Percentiles rank a stretch among this genome's conserved stretches.
Evolutionary conservation across 2,797 vertebrate species (phyloP).

Genomic region (Chiloscyllium punctatum): DNA sequence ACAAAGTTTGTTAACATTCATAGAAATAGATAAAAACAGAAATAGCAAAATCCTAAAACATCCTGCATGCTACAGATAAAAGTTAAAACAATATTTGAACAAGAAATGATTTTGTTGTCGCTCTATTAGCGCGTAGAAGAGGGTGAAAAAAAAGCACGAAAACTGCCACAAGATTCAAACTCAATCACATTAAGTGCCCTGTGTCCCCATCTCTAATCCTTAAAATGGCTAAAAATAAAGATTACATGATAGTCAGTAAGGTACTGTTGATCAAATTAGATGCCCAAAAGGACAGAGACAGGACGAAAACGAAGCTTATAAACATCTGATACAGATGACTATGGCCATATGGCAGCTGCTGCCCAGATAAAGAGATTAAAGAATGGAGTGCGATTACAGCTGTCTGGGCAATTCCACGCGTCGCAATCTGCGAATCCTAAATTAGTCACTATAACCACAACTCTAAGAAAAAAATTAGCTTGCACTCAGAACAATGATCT

Average conservation of each 20-base stretch:
- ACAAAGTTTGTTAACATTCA: conserved; percentile 47
- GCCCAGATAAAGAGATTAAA: conserved; percentile 99
- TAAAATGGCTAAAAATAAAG: conserved; percentile 99
- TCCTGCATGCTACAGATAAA: conserved; percentile 15
- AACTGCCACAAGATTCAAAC: conserved; percentile 48
- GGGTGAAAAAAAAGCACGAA: not conserved
- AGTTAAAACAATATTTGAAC: not conserved
- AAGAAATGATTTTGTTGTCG: not conserved
- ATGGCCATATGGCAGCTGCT: conserved; percentile 99
- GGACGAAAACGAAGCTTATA: conserved; percentile 98
- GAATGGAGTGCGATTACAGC: conserved; percentile 99
- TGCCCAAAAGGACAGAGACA: conserved; percentile 81
- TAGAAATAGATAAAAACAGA: not conserved
- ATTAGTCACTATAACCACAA: conserved; percentile 86
- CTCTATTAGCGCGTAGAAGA: too few species aligned
- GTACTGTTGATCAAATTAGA: conserved; percentile 91
- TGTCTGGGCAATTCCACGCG: conserved; percentile 99
- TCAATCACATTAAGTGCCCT: conserved; percentile 99
- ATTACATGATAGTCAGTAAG: conserved; percentile 86
- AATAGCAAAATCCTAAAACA: not conserved
- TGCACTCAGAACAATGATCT: conserved; percentile 4
- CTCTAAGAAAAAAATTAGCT: conserved; percentile 44
- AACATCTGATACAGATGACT: conserved; percentile 99
- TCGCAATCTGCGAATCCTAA: conserved; percentile 99
- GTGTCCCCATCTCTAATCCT: conserved; percentile 99